phyloP scores from a whole-genome alignment of 2,113 vertebrate genomes.

The Phaethon lepturus region DNA sequence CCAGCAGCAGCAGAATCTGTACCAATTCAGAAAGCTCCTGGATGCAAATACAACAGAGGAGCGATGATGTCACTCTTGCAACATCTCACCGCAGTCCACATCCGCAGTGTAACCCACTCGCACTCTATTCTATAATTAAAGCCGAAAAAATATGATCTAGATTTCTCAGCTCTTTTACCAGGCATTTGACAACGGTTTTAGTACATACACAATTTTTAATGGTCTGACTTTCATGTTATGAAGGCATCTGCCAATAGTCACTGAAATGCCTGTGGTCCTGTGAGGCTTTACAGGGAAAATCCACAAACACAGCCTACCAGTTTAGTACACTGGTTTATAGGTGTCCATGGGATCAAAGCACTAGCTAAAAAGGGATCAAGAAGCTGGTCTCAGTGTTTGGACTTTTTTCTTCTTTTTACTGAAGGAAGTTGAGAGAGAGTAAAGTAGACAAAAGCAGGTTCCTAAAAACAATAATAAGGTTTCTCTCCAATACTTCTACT shows the following conservation, averaged over 20 bases:
- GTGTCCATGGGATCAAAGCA: neutral
- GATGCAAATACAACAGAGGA: neutral
- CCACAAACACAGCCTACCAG: neutral
- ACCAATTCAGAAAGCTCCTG: neutral
- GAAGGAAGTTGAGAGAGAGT: neutral
- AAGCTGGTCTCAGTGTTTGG: neutral
- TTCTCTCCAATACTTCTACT: neutral
- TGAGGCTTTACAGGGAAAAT: neutral
- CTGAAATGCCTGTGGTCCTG: neutral
- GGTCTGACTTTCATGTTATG: neutral
- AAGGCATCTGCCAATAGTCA: neutral
- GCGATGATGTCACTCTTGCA: neutral
- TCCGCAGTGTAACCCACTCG: neutral
- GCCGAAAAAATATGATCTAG: neutral
- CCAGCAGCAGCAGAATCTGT: neutral
- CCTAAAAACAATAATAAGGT: neutral
- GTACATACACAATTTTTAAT: neutral
- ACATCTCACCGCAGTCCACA: neutral
- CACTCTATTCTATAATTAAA: neutral
- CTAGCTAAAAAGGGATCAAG: neutral
- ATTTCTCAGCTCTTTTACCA: neutral
- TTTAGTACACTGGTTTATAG: neutral
- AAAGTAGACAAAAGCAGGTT: neutral
- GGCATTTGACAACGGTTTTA: neutral
- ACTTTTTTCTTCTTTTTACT: neutral